Base-by-base conservation (phyloP, 2,888 invertebrate species). In the Harmothoe impar region DNA sequence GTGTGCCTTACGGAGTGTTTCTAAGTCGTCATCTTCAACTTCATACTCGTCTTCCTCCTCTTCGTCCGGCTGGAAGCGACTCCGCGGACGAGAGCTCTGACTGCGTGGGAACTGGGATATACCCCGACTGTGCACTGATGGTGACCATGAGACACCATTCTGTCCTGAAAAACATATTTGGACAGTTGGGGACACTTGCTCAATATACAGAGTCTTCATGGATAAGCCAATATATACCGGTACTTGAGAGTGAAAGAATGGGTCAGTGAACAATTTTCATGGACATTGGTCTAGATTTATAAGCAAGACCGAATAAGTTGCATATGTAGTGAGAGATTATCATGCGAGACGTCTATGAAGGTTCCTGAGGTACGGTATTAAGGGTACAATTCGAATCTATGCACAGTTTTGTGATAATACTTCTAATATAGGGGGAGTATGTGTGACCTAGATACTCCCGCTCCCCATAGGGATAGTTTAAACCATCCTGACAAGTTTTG, bases 31-130 rank as follows among this genome's bases (percentile, higher is more conserved):
- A 23, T 88, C 88, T 29, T 90, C 77, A 25, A 90, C 86, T 12
- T 90, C 90, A 81, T 88, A 91, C 25, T 77, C 89, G 10, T 68
- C 85, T 23, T 86, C 90, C 29, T 90, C 91, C 56, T 77, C 78
- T 25, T 90, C 84, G 10, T 81, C 31, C 10, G 12, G 25, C 10
- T 43, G 35, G n/a, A n/a, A 84, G 25, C 51, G 84, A 29, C 51
- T 43, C 23, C 84, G 17, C 0, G 84, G 52, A 43, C 33, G 84
- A 17, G 84, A 84, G 17, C 51, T 84, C 43, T 84, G 84, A 31
- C 29, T 31, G 5, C 31, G 77, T 20, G 77, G 77, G 84, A 35
- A 84, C 84, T 84, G 84, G 17, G 84, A 84, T 52, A 52, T 52
- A 20, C n/a, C 23, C 1, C 43, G 43, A 31, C n/a, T 17, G 25